phyloP scores from a whole-genome alignment of 2,113 vertebrate genomes.

The mouse (Mus musculus) region GRCm39 chr16:94922501-94923000 shows the following conservation, averaged over 20 bases:
- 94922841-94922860: neutral
- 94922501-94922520: neutral
- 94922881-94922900: neutral
- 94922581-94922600: neutral
- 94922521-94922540: accelerated
- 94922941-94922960: neutral
- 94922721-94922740: neutral
- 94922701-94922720: accelerated
- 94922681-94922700: neutral
- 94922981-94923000: neutral
- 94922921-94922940: neutral
- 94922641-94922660: neutral
- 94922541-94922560: neutral
- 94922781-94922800: neutral
- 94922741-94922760: neutral
- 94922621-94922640: neutral
- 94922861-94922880: neutral
- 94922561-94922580: neutral
- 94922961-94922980: neutral
- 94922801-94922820: neutral
- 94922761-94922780: accelerated
- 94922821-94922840: neutral
- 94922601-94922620: slow-evolving; percentile 11
- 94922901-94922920: too few relatives aligned
- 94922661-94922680: neutral